Conservation (phyloP, 2,797 vertebrate genomes). For the Hemitrygon akajei region DNA sequence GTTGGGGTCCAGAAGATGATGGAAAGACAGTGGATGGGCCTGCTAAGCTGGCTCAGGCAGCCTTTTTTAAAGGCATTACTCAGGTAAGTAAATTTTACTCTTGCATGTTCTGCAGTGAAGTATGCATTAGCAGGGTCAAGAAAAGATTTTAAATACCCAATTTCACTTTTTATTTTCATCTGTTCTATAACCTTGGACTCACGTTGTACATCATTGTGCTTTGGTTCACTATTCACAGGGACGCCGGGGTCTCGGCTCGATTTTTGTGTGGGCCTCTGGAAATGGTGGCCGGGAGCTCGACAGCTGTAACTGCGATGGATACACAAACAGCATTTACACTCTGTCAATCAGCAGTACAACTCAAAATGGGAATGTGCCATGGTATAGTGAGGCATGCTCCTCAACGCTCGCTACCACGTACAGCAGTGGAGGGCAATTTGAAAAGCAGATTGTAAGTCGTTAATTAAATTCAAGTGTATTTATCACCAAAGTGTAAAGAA, state of each 20-base stretch:
- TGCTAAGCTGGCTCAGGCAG: conserved; percentile 86
- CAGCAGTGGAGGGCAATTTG: conserved; percentile 88
- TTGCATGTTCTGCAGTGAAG: not conserved
- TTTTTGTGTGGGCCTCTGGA: conserved; percentile 94
- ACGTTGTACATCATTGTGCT: not conserved
- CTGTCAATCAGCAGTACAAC: conserved; percentile 97
- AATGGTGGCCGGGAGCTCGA: conserved; percentile 88
- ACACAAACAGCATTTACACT: conserved; percentile 98
- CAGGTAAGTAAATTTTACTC: conserved; percentile 61
- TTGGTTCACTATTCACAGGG: conserved; percentile 58
- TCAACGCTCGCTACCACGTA: conserved; percentile 93
- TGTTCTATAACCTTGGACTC: not conserved
- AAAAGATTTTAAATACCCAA: not conserved
- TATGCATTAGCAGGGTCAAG: not conserved
- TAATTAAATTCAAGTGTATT: too few relatives aligned
- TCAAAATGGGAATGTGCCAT: conserved; percentile 84
- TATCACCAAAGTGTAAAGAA: too few relatives aligned
- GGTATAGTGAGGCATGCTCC: conserved; percentile 98
- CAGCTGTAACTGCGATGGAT: conserved; percentile 97
- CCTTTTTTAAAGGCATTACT: conserved; percentile 81
- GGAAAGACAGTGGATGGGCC: conserved; percentile 96
- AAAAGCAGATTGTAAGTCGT: conserved; percentile 90
- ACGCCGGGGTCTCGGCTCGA: conserved; percentile 81
- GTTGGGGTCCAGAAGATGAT: conserved; percentile 96
- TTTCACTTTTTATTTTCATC: not conserved